phyloP scores from a whole-genome alignment of 2,113 vertebrate species.

The Microcebus jonahi region DNA sequence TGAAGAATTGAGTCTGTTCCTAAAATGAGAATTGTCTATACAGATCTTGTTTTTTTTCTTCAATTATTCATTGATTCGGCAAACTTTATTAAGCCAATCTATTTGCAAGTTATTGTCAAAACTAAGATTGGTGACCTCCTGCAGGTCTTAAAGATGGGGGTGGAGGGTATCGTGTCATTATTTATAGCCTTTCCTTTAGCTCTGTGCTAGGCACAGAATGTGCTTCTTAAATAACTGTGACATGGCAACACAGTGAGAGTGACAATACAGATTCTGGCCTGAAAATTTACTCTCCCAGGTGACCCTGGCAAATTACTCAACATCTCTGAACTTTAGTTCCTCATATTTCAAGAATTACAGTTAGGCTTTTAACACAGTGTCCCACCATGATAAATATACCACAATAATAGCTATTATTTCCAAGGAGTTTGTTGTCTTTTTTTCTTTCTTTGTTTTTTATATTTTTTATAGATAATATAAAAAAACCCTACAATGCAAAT shows the following conservation, averaged over 20 bases:
- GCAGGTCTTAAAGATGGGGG: background rate
- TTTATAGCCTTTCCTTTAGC: background rate
- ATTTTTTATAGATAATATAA: background rate
- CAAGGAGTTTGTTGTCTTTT: background rate
- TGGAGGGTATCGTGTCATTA: background rate
- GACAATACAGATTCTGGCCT: background rate
- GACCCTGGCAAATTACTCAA: background rate
- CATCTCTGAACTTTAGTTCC: background rate
- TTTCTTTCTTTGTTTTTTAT: background rate
- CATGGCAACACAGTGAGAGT: background rate
- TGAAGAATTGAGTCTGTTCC: background rate
- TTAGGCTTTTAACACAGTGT: background rate
- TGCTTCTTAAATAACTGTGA: background rate
- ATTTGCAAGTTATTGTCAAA: constrained; percentile 22
- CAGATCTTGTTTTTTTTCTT: background rate
- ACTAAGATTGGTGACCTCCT: background rate
- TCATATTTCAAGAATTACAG: background rate
- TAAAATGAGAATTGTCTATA: background rate
- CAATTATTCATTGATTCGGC: background rate
- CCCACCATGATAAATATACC: background rate
- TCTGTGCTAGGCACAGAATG: background rate
- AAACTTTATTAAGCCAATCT: background rate
- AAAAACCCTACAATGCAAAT: background rate
- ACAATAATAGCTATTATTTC: background rate
- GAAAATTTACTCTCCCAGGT: background rate